Evolutionary conservation across 2,888 invertebrate genomes (phyloP).

Genomic region (Plebejus anna): DNA sequence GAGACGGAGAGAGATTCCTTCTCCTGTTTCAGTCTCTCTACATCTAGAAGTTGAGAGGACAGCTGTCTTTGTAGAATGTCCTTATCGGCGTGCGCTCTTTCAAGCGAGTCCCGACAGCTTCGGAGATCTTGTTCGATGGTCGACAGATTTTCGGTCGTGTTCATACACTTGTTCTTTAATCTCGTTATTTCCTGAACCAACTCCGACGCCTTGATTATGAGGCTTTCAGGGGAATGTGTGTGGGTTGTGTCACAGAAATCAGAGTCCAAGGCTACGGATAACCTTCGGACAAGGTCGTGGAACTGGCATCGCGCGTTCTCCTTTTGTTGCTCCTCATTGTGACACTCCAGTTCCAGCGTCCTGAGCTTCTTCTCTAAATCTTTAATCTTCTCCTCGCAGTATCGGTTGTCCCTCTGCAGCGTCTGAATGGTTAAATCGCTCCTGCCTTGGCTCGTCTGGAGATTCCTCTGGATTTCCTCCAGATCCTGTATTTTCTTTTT

Average conservation of each 20-base stretch:
- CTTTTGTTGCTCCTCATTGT: conserved; percentile 87
- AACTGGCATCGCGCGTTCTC: conserved; percentile 84
- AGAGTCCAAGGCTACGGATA: conserved; percentile 85
- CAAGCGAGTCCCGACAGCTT: conserved; percentile 83
- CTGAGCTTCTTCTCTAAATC: conserved; percentile 88
- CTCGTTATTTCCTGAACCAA: conserved; percentile 86
- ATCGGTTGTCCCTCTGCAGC: conserved; percentile 85
- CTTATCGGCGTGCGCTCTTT: conserved; percentile 83
- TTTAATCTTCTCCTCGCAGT: conserved; percentile 87
- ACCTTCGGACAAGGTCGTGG: conserved; percentile 85
- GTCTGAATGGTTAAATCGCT: conserved; percentile 87
- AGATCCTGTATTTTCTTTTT: conserved; percentile 88
- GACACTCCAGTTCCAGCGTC: conserved; percentile 85
- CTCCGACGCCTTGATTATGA: conserved; percentile 88
- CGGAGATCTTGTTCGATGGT: conserved; percentile 83
- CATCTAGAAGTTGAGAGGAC: conserved; percentile 84
- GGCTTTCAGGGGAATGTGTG: conserved; percentile 83
- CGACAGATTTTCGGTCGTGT: conserved; percentile 80
- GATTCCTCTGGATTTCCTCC: conserved; percentile 87
- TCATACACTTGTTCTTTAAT: conserved; percentile 81
- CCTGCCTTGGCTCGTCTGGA: conserved; percentile 81
- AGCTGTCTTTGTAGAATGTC: conserved; percentile 87
- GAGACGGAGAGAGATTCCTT: conserved; percentile 87
- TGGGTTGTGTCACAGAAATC: conserved; percentile 84
- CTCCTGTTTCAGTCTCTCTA: conserved; percentile 87